Conservation (phyloP, 2,888 invertebrate genomes). For the Caenorhabditis sp. region DNA sequence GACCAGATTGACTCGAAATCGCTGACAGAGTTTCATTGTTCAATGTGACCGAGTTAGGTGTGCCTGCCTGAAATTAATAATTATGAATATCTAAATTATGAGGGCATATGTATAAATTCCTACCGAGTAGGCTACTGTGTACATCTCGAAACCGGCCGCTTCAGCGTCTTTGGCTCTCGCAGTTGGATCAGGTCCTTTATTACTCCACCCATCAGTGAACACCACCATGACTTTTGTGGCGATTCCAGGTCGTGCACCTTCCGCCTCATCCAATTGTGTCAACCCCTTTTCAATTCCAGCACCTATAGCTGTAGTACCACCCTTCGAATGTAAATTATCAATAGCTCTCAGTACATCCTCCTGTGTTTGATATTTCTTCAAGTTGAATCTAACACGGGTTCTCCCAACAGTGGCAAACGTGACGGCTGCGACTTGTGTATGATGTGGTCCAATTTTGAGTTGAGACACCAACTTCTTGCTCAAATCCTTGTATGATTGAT, state of each 20-base stretch:
- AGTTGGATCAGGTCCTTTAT: constrained; percentile 67
- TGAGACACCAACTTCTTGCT: constrained; percentile 57
- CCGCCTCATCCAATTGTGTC: constrained; percentile 60
- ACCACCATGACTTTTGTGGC: constrained; percentile 69
- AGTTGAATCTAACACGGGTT: constrained; percentile 64
- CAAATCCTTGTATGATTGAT: constrained; percentile 61
- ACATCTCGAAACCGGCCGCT: constrained; percentile 62
- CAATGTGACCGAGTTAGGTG: constrained; percentile 33
- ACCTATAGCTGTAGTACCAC: constrained; percentile 69
- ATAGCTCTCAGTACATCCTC: constrained; percentile 61
- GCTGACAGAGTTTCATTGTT: constrained; percentile 59
- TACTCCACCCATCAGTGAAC: constrained; percentile 69
- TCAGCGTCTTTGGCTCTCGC: constrained; percentile 53
- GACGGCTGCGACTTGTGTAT: constrained; percentile 66
- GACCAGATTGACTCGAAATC: constrained; percentile 49
- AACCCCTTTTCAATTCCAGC: constrained; percentile 64
- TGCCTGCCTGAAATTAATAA: constrained; percentile 14
- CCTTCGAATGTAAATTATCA: constrained; percentile 53
- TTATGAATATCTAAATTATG: not conserved
- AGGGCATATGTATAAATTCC: not conserved
- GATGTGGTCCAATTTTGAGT: constrained; percentile 62
- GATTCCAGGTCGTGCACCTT: constrained; percentile 67
- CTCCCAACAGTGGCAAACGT: constrained; percentile 65
- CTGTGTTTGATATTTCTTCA: constrained; percentile 57
- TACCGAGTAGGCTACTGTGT: constrained; percentile 60